Evolutionary conservation across 2,113 vertebrate species (phyloP), one percentile per base, ranked within the genome.

Genomic region (Cygnus atratus): DNA sequence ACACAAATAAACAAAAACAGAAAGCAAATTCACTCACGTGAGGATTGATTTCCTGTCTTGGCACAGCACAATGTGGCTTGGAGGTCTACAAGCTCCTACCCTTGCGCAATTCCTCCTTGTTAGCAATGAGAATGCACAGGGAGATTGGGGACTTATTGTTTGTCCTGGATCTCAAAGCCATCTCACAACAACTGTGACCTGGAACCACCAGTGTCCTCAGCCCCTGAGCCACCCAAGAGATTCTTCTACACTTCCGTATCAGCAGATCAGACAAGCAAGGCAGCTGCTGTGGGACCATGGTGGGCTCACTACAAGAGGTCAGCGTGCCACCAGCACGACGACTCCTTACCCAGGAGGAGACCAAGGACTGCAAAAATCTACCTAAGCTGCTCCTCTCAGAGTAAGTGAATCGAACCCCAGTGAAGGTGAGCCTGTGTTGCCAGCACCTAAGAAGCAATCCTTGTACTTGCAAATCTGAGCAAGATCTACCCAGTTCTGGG

Each of bases 1-100:
- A 74, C n/a, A 58, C 59, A 91, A 95, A 85, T 62, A 89, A 96
- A 87, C 48, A 89, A 62, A 87, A 91, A 29, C 13, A 74, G 62
- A 90, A 87, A 52, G 54, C n/a, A 88, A 87, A 88, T 70, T 70
- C 43, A 84, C 44, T 70, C 28, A 63, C 61, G 31, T 68, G 65
- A 81, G 57, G 44, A 55, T 26, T 94, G 37, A 61, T 84, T 80
- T 95, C 65, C 79, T 92, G 29, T 68, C 39, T 65, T 84, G 65
- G 66, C 63, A 87, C n/a, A 84, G 84, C 11, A 72, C 70, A 31
- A 76, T 44, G 33, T 83, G 19, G 48, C 37, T 84, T 37, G 59
- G 57, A 94, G 71, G 35, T 80, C 72, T 92, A 13, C 5, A 88
- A 86, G 41, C 12, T 82, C 54, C 55, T 37, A 59, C 9, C 67